phyloP scores from a whole-genome alignment of 2,888 invertebrate species.

The Apomyelois bistriatella region DNA sequence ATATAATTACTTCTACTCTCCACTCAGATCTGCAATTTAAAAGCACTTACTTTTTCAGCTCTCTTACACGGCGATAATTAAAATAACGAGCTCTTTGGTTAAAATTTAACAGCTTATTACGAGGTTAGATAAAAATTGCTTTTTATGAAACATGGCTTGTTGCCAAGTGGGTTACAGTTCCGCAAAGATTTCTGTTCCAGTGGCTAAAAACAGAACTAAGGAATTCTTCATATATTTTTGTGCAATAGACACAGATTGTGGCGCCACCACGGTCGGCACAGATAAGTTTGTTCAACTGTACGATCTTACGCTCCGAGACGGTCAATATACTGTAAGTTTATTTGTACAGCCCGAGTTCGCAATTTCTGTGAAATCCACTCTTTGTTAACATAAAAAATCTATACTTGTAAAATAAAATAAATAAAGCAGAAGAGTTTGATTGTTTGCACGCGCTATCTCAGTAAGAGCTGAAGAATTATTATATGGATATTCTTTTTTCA shows the following conservation, averaged over 20 bases:
- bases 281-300: too few species aligned
- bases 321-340: background rate
- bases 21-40: background rate
- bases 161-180: constrained; percentile 7
- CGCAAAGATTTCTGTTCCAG: too few species aligned
- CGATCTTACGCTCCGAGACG: background rate
- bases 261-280: too few species aligned
- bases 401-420: too few species aligned
- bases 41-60: background rate
- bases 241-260: too few species aligned
- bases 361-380: background rate
- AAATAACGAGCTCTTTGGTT: constrained; percentile 11
- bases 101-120: constrained; percentile 11
- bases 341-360: background rate
- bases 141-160: background rate
- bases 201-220: too few species aligned
- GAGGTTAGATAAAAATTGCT: constrained; percentile 6
- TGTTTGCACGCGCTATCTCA: too few species aligned
- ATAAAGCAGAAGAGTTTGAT: too few species aligned
- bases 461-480: too few species aligned
- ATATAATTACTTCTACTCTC: too few species aligned
- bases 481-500: too few species aligned
- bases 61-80: background rate
- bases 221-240: too few species aligned
- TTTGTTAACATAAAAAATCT: background rate